phyloP scores from a whole-genome alignment of 2,888 invertebrate species.

The Epistrophella euchroma region DNA sequence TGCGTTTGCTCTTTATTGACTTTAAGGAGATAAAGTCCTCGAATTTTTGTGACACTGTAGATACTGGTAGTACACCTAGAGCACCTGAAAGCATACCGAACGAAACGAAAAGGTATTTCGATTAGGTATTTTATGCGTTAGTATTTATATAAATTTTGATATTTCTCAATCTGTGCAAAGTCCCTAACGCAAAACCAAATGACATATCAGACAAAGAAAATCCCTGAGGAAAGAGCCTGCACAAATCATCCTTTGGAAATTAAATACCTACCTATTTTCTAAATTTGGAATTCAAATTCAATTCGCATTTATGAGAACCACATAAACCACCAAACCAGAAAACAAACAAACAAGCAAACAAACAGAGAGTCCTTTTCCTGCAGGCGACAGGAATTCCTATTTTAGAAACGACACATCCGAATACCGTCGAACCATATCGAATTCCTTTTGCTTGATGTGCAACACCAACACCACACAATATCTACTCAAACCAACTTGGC shows the following conservation, averaged over 20 bases:
- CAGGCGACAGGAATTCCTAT: constrained; percentile 65
- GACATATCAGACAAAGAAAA: neutral
- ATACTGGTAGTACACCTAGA: neutral
- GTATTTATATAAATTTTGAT: neutral
- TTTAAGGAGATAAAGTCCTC: neutral
- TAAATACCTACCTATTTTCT: constrained; percentile 57
- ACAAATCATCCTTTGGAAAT: constrained; percentile 41
- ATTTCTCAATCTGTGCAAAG: neutral
- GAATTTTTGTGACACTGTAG: neutral
- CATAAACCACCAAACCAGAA: neutral
- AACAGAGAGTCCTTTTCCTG: constrained; percentile 35
- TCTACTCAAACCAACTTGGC: neutral
- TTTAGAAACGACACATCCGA: constrained; percentile 66
- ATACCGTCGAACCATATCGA: constrained; percentile 69
- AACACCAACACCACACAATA: constrained; percentile 6
- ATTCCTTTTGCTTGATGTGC: constrained; percentile 59
- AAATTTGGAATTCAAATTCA: constrained; percentile 67
- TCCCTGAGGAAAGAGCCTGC: constrained; percentile 32
- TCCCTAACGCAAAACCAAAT: constrained; percentile 5
- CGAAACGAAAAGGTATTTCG: neutral
- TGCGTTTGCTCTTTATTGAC: neutral
- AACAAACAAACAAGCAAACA: constrained; percentile 22
- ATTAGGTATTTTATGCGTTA: neutral
- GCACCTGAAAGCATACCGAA: neutral
- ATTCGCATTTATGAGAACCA: constrained; percentile 55